Evolutionary conservation across 2,888 invertebrate genomes (phyloP).

Genomic region (Crossocerus cetratus): DNA sequence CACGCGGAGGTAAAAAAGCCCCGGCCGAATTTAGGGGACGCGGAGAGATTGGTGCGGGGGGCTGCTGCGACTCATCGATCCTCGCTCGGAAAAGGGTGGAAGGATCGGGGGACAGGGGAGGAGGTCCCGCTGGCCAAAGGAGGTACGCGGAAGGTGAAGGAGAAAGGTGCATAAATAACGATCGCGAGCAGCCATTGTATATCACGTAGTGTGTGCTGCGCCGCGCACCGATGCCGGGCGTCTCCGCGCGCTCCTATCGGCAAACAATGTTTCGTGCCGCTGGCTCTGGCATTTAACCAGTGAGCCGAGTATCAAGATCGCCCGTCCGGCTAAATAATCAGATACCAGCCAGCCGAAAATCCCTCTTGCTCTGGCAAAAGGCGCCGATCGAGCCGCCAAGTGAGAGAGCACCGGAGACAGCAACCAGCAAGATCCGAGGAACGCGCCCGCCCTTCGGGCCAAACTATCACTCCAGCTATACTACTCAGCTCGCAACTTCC

Average conservation of each 20-base stretch:
- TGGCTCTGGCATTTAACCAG: conserved; percentile 56
- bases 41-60: conserved; percentile 12
- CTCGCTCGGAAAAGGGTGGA: conserved; percentile 9
- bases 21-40: conserved; percentile 35
- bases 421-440: background rate
- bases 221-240: conserved; percentile 16
- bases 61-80: conserved; percentile 25
- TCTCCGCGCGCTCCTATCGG: conserved; percentile 40
- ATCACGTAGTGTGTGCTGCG: conserved; percentile 25
- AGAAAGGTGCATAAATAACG: conserved; percentile 44
- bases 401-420: background rate
- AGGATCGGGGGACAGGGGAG: conserved; percentile 3
- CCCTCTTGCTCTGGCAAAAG: conserved; percentile 35
- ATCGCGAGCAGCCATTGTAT: conserved; percentile 41
- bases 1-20: conserved; percentile 3
- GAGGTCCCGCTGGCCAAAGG: background rate
- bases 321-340: conserved; percentile 62
- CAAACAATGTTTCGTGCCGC: conserved; percentile 61
- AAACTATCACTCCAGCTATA: background rate
- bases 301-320: conserved; percentile 62
- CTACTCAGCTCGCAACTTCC: background rate
- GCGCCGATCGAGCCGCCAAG: conserved; percentile 25
- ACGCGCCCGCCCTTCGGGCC: background rate
- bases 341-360: conserved; percentile 57
- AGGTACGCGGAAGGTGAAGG: background rate